Evolutionary conservation across 2,113 vertebrate species (phyloP), one percentile per base, ranked within the genome.

Genomic region (Mustela lutreola): DNA sequence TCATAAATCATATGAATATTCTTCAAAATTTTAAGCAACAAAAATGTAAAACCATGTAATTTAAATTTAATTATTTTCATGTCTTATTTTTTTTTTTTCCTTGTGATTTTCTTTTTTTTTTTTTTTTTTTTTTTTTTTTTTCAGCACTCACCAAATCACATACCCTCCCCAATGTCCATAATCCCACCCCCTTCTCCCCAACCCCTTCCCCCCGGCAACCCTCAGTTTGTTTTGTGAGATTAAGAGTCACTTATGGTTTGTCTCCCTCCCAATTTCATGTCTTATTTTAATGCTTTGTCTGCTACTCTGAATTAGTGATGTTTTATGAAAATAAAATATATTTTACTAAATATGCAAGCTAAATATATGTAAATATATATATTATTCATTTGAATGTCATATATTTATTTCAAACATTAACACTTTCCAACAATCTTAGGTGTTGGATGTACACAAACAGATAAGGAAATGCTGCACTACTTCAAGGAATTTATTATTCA

Each of bases 21-120:
- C 1, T 87, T 95, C 26, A 63, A 67, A 67, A 45, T 48, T 50
- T 76, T 80, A 89, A 62, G 15, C 56, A 70, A 31, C 6, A 81
- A 58, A 82, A 53, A 53, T 39, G 0, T 48, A 45, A 82, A 76
- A 86, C 4, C 42, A 4, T 33, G 3, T 2, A 78, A 63, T 78
- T 88, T 89, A 82, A 85, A 94, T 92, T 50, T 89, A 94, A 53
- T 48, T 63, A 60, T 78, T 80, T 82, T 85, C 15, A 60, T 70
- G 2, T 83, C 22, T 76, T 76, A 91, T 89, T 92, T 73, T 67
- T n/a, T n/a, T n/a, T n/a, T n/a, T n/a, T n/a, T n/a, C n/a, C n/a
- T n/a, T n/a, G n/a, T n/a, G n/a, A n/a, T n/a, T n/a, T n/a, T n/a
- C n/a, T n/a, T n/a, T n/a, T n/a, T n/a, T n/a, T n/a, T n/a, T n/a